Evolutionary conservation across 2,797 vertebrate genomes (phyloP).

Genomic region (Sebastes paucispinis): DNA sequence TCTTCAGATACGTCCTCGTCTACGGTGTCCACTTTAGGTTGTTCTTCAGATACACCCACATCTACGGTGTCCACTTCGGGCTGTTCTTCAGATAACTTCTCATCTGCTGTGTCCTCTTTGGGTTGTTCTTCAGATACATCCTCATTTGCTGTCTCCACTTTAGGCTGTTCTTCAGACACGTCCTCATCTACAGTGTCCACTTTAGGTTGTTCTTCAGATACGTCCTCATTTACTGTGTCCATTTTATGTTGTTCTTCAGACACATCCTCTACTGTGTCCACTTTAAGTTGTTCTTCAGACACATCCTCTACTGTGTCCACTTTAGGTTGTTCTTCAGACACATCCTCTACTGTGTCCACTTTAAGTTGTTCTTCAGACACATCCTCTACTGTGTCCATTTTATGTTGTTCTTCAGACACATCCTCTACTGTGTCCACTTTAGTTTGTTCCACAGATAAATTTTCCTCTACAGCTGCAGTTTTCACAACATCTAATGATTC

Average conservation of each 20-base stretch:
- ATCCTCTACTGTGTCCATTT: neutral
- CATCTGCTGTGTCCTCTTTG: neutral
- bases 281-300: neutral
- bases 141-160: neutral
- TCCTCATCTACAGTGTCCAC: neutral
- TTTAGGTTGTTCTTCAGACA: neutral
- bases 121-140: neutral
- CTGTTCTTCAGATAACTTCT: neutral
- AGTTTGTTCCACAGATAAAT: neutral
- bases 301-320: neutral
- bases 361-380: neutral
- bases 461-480: constrained; percentile 16
- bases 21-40: neutral
- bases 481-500: constrained; percentile 5
- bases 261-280: neutral
- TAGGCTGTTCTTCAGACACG: neutral
- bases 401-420: neutral
- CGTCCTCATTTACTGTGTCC: neutral
- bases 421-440: neutral
- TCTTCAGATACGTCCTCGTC: neutral
- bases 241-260: neutral
- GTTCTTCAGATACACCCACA: neutral
- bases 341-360: neutral
- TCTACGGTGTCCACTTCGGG: neutral
- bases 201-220: neutral